A percentile compares a stretch with the other conserved stretches of the same genome.
Conservation (phyloP, 2,888 invertebrate genomes). For the Limenitis arthemis region DNA sequence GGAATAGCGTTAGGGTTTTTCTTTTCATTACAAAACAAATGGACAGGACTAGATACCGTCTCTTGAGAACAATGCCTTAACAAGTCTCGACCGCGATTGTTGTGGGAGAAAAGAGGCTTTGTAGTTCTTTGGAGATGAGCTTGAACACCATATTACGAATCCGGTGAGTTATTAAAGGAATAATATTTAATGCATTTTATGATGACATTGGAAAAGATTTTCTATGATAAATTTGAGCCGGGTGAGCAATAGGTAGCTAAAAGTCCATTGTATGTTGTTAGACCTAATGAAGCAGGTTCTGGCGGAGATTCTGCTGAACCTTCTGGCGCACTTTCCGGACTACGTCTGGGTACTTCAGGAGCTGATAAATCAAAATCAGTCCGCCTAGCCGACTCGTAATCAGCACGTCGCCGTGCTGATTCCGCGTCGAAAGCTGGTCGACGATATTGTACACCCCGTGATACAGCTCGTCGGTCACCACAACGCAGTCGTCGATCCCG, state of each 20-base stretch:
- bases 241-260: no score
- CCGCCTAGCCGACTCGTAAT: constrained; percentile 64
- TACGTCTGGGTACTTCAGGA: constrained; percentile 54
- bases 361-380: constrained; percentile 64
- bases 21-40: constrained; percentile 33
- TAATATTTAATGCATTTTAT: no score
- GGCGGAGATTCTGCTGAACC: constrained; percentile 63
- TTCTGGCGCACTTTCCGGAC: constrained; percentile 64
- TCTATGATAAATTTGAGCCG: no score
- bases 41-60: constrained; percentile 32
- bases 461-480: constrained; percentile 61
- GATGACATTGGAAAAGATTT: no score
- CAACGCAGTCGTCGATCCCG: constrained; percentile 60
- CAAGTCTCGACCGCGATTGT: constrained; percentile 50
- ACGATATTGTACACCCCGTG: no score
- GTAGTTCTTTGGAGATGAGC: constrained; percentile 44
- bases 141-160: no score
- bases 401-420: constrained; percentile 57
- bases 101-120: constrained; percentile 48
- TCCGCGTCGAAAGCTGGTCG: constrained; percentile 57
- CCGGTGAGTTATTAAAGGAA: no score
- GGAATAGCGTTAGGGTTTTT: constrained; percentile 27
- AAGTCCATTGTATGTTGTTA: no score
- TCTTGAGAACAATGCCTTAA: constrained; percentile 50
- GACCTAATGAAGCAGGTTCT: no score